phyloP scores from a whole-genome alignment of 2,888 invertebrate genomes.

The Athalia circularis region DNA sequence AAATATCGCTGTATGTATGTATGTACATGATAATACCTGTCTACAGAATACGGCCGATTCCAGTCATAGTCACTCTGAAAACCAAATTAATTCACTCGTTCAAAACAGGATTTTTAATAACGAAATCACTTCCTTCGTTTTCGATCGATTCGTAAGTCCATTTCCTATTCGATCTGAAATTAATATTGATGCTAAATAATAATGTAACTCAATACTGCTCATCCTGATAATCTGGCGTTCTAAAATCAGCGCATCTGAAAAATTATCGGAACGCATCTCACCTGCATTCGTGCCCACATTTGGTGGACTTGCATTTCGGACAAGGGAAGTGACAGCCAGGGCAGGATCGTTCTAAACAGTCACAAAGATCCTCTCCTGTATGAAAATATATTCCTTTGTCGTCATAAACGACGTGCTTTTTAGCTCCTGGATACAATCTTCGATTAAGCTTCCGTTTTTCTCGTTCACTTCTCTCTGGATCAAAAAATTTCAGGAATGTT shows the following conservation, averaged over 20 bases:
- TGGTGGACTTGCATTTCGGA: constrained; percentile 82
- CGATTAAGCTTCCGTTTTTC: constrained; percentile 86
- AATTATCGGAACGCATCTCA: constrained; percentile 60
- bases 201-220: background rate
- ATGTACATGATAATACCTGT: background rate
- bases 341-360: constrained; percentile 87
- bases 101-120: constrained; percentile 77
- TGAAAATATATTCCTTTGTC: constrained; percentile 80
- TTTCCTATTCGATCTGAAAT: constrained; percentile 82
- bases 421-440: constrained; percentile 78
- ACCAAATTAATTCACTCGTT: constrained; percentile 32
- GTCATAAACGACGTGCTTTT: constrained; percentile 81
- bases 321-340: constrained; percentile 92
- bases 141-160: constrained; percentile 87
- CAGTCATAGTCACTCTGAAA: too few relatives aligned
- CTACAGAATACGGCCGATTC: too few relatives aligned
- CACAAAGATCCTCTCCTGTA: constrained; percentile 86
- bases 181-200: background rate
- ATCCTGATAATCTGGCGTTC: background rate
- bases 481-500: constrained; percentile 79
- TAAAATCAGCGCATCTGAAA: background rate
- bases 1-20: too few relatives aligned
- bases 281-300: constrained; percentile 90
- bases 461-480: constrained; percentile 86
- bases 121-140: constrained; percentile 85